Evolutionary conservation across 2,888 invertebrate genomes (phyloP).

Genomic region (Caenorhabditis japonica): DNA sequence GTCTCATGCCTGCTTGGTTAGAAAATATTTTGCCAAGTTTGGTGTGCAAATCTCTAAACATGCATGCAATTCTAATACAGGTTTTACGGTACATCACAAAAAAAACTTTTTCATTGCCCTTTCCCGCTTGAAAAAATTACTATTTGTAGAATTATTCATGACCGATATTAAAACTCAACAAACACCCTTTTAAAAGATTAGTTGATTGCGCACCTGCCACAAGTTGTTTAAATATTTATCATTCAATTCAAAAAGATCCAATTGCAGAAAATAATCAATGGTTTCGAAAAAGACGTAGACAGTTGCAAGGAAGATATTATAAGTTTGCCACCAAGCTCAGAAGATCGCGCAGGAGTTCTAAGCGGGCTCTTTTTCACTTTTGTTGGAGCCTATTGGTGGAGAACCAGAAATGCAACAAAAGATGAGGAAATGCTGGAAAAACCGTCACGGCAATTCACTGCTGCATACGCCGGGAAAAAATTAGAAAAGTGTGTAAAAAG

Average conservation of each 20-base stretch:
- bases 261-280: not conserved
- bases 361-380: slow-evolving; percentile 22
- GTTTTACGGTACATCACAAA: too few relatives aligned
- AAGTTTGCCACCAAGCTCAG: slow-evolving; percentile 25
- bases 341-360: slow-evolving; percentile 20
- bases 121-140: too few relatives aligned
- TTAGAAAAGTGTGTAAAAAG: slow-evolving; percentile 15
- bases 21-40: too few relatives aligned
- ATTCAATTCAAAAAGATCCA: not conserved
- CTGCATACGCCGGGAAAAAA: not conserved
- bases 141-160: too few relatives aligned
- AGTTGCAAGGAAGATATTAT: not conserved
- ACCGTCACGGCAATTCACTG: slow-evolving; percentile 21
- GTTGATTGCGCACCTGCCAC: too few relatives aligned
- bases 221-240: not conserved
- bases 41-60: too few relatives aligned
- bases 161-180: too few relatives aligned
- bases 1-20: too few relatives aligned
- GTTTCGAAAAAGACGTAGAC: not conserved
- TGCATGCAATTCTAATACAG: too few relatives aligned
- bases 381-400: slow-evolving; percentile 32
- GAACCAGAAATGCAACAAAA: slow-evolving; percentile 13
- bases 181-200: too few relatives aligned
- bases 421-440: slow-evolving; percentile 32
- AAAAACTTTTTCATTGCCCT: too few relatives aligned